Base-by-base conservation (phyloP, 2,797 vertebrate genomes). In the Selene dorsalis region DNA sequence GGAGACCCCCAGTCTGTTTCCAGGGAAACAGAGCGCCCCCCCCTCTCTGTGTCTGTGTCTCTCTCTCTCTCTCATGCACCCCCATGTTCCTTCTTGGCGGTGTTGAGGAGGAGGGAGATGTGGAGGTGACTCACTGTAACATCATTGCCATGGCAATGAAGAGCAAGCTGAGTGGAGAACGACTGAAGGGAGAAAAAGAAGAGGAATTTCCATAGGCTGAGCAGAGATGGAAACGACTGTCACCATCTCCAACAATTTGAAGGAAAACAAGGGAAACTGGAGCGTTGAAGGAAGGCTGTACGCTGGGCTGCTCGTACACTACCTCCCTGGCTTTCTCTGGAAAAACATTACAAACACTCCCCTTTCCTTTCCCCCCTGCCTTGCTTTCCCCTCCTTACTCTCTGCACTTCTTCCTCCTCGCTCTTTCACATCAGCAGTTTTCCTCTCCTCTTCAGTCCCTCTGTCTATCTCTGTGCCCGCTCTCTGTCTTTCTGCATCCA, bases 91-190 rank as follows among this genome's bases (percentile, higher is more conserved):
- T 88, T 86, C 88, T 85, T 68, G 84, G 84, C 70, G 2, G 74
- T 83, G 85, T 80, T 85, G 85, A 89, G 90, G 91, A 92, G 90
- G 92, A 91, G 91, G 86, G 86, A 88, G 80, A 88, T 89, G 83
- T 91, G 87, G 92, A 93, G 90, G 93, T 93, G 93, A 94, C 91
- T 94, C 93, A 93, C 92, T 91, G 86, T 88, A 93, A 89, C 87
- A 92, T 92, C 91, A 94, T 94, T 88, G 91, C 93, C 93, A 94
- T 94, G 93, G 93, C 91, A 88, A 94, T 94, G 81, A 81, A 89
- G 84, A 91, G 83, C 10, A 86, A 90, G 88, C 74, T 39, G 57
- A 77, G 83, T 75, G 84, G 65, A 73, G 83, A 77, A 82, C 65
- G 81, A 83, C 62, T 61, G 55, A 59, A 62, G 77, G 64, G 69